These are phyloP conservation scores for Andrena flavipes DNA, from an alignment of 2,888 invertebrate species.

Conservation along the genomic window DNA sequence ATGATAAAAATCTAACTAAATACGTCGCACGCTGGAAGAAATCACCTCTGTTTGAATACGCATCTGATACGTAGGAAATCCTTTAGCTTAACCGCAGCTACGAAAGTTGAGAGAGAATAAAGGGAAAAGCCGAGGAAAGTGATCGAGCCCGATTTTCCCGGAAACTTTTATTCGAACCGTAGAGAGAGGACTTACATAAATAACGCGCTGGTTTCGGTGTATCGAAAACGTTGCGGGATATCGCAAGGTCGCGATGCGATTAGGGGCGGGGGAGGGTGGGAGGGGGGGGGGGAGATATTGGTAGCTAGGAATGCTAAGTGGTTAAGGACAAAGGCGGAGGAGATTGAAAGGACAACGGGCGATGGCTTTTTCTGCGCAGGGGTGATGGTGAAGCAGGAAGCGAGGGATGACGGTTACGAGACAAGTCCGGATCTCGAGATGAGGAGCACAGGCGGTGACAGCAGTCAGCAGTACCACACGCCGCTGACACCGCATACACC, in stretches of 20 bases:
- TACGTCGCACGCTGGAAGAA: no score
- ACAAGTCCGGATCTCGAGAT: slow-evolving; percentile 90
- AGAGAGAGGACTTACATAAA: slow-evolving; percentile 29
- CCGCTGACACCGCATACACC: slow-evolving; percentile 84
- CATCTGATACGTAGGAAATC: no score
- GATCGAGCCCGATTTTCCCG: not conserved
- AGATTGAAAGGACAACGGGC: slow-evolving; percentile 45
- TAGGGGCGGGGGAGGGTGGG: no score
- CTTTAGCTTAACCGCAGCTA: no score
- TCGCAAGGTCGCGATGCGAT: not conserved
- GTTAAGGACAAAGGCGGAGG: slow-evolving; percentile 5
- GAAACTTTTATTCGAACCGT: slow-evolving; percentile 29
- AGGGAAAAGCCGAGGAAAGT: not conserved
- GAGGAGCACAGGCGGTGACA: slow-evolving; percentile 84
- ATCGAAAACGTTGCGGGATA: slow-evolving; percentile 23
- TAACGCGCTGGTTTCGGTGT: slow-evolving; percentile 20
- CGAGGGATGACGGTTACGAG: slow-evolving; percentile 95
- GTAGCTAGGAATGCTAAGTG: not conserved
- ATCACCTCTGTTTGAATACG: no score
- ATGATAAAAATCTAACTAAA: no score
- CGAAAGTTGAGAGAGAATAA: not conserved
- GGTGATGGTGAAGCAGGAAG: slow-evolving; percentile 87
- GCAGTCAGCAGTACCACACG: slow-evolving; percentile 84
- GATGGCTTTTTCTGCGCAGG: slow-evolving; percentile 73
- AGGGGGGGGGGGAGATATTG: not conserved